Evolutionary conservation across 1,140 invertebrate genomes (phyloP), one percentile per base, ranked within the genome.

Genomic region (Aphidius gifuensis): DNA sequence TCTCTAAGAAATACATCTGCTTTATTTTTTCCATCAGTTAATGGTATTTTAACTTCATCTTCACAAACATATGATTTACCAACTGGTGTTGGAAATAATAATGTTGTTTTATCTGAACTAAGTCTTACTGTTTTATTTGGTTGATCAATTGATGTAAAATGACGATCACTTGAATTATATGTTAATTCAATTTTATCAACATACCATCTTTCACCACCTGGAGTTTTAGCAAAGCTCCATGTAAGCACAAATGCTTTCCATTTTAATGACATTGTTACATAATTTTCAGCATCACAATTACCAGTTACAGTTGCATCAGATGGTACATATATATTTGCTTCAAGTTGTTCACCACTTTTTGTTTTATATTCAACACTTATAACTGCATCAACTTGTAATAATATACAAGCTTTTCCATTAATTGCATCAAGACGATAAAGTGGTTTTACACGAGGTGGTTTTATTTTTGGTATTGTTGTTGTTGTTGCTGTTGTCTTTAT

Each of bases 131-230:
- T 79, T 64, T 80, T 80, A 40, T 83, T 81, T 67, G 78, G 78
- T 60, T 83, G 74, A 68, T 82, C 83, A 23, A 82, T 80, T 60
- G 83, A 79, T 62, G 82, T 70, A 57, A 85, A 85, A 68, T 83
- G 71, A 72, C 82, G 74, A 75, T 84, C 83, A 40, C 82, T 79
- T 0, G 81, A 82, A 65, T 83, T 83, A 65, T 81, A 84, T 58
- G 76, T 85, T 54, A 93, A 74, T 70, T 88, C 85, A 47, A 93
- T 84, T 66, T 85, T 86, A 60, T 87, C 87, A 5, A 91, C 86
- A 70, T 92, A 93, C 91, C 91, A 94, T 65, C 89, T 84, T 74
- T 94, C 92, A 6, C 91, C 90, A 9, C 91, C 91, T 11, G 90
- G 90, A 46, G 88, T 90, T 88, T 90, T 91, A 9, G 85, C 85